These are phyloP conservation scores for Peromyscus nudipes DNA, from an alignment of 2,797 vertebrate species.

Conservation along the genomic window DNA sequence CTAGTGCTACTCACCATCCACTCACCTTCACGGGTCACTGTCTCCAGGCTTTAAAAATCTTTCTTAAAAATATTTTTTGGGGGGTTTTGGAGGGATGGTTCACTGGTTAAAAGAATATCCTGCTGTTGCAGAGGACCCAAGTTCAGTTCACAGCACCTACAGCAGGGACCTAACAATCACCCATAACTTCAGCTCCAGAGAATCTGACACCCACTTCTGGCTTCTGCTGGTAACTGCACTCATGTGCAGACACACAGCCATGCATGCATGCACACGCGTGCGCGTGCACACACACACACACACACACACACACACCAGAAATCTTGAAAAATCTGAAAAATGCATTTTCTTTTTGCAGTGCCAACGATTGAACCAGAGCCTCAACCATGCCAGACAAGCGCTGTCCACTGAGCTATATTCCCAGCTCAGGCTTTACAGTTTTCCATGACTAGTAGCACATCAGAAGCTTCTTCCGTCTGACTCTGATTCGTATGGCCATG, in stretches of 20 bases:
- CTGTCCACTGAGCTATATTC: background rate
- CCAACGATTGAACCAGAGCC: background rate
- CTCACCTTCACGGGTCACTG: too few species aligned
- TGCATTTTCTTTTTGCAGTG: background rate
- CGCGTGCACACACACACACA: background rate
- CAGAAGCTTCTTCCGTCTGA: background rate
- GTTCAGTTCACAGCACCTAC: background rate
- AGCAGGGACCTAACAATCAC: background rate
- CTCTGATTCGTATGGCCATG: background rate
- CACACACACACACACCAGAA: too few species aligned
- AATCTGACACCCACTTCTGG: background rate
- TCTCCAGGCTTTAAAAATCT: background rate
- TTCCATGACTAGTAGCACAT: background rate
- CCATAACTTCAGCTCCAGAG: background rate
- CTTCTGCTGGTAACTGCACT: background rate
- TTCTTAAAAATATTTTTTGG: background rate
- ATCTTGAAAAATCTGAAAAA: background rate
- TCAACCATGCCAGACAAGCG: background rate
- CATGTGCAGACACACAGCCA: background rate
- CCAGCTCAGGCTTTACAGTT: background rate
- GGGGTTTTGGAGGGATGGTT: background rate
- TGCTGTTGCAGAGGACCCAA: background rate
- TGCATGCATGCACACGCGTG: too few species aligned
- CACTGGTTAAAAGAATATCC: background rate
- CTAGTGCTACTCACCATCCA: background rate